These are phyloP conservation scores for Drosophila nigromelanica DNA, from an alignment of 1,140 invertebrate genomes.

Conservation along the genomic window DNA sequence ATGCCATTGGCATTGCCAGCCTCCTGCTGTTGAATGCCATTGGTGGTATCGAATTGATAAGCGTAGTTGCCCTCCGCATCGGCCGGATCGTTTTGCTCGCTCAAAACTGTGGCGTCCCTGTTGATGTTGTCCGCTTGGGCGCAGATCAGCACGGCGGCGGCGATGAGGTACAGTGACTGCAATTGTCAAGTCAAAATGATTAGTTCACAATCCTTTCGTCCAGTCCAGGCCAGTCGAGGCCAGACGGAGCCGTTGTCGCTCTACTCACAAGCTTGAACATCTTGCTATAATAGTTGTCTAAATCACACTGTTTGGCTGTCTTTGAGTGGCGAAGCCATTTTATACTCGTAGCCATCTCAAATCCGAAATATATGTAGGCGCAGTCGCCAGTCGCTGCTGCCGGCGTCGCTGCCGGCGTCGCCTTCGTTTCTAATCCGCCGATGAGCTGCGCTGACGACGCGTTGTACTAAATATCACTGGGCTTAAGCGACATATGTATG, in stretches of 20 bases:
- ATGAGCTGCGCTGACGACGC: constrained; percentile 39
- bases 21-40: constrained; percentile 71
- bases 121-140: constrained; percentile 74
- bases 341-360: constrained; percentile 37
- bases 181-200: neutral
- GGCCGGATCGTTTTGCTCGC: constrained; percentile 34
- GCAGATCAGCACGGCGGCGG: constrained; percentile 60
- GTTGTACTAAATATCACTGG: constrained; percentile 69
- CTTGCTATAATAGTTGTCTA: constrained; percentile 62
- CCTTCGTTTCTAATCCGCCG: constrained; percentile 67
- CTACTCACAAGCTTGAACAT: constrained; percentile 83
- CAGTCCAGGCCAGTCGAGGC: no score
- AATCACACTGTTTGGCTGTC: constrained; percentile 73
- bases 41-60: constrained; percentile 55
- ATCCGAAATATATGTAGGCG: constrained; percentile 8
- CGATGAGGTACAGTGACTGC: constrained; percentile 65
- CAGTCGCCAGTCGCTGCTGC: constrained; percentile 37
- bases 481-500: constrained; percentile 46
- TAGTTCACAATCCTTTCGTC: constrained; percentile 1
- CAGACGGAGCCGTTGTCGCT: neutral
- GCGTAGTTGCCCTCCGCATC: constrained; percentile 68
- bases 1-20: constrained; percentile 63
- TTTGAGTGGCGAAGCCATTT: constrained; percentile 59
- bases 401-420: constrained; percentile 25
- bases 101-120: constrained; percentile 56